Evolutionary conservation across 2,888 invertebrate genomes (phyloP), one percentile per base, ranked within the genome.

Genomic region (Xestobium rufovillosum): DNA sequence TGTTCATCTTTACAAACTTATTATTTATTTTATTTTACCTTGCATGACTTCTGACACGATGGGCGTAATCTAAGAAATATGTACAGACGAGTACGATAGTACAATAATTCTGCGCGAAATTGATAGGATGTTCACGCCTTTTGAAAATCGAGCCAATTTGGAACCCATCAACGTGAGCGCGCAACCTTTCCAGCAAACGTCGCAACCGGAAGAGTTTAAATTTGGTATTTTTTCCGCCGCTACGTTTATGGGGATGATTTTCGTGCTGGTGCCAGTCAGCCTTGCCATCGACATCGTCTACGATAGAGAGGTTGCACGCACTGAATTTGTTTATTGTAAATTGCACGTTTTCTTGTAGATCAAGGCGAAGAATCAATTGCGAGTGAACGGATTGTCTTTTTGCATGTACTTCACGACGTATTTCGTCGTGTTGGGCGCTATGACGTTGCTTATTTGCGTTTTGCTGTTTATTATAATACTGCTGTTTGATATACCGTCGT

Each of bases 251-350:
- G 88, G 86, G 29, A 80, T 87, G 77, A 81, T 83, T 39, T 84
- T 88, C 53, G 79, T 83, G 1, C 62, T 85, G 37, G 76, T 87
- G 10, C 83, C 87, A 0, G 79, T 84, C 15, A 82, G 80, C 15
- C 67, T 88, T 52, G 84, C 83, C 1, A 77, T 84, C 3, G 84
- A 85, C 49, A 78, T 87, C 64, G 87, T 89, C 0, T 79, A 83
- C 56, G 89, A 89, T 62, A 70, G 87, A 59, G 85, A 88, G 75
- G 87, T 87, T 56, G 61, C 63, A 41, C 23, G n/a, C 23, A 8
- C n/a, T 19, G 23, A 19, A 8, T 19, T 19, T 19, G 23, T 19
- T 19, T 19, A 8, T 19, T 19, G 6, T 19, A 8, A 19, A 19
- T 19, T 33, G 12, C 15, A 2, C 26, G 16, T 38, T 45, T 36